phyloP scores from a whole-genome alignment of 2,888 invertebrate genomes.

The Microplitis deprimator region DNA sequence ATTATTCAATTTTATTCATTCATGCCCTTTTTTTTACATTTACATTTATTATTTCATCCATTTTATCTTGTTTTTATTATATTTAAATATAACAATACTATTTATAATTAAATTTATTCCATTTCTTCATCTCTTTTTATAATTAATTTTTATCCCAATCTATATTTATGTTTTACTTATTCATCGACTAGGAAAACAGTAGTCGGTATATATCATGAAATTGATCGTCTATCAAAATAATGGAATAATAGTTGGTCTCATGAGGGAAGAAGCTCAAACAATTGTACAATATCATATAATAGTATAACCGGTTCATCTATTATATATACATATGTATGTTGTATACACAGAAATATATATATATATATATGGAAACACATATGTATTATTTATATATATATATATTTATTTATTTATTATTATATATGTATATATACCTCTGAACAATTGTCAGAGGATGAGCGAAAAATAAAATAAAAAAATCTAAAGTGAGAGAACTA shows the following conservation, averaged over 20 bases:
- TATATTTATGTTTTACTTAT: neutral
- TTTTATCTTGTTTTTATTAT: conserved; percentile 3
- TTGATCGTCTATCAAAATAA: conserved; percentile 1
- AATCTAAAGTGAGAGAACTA: neutral
- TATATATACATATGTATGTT: neutral
- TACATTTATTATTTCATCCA: neutral
- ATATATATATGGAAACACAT: neutral
- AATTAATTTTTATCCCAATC: no score
- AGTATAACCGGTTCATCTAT: neutral
- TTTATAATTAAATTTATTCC: no score
- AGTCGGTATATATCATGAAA: neutral
- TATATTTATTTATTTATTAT: neutral
- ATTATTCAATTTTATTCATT: neutral
- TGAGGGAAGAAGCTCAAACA: neutral
- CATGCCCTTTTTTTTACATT: neutral
- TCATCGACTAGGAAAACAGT: neutral
- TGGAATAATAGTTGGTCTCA: neutral
- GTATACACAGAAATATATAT: neutral
- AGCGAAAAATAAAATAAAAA: neutral
- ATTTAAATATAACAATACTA: neutral
- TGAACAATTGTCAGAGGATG: neutral
- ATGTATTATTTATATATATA: neutral
- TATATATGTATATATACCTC: neutral
- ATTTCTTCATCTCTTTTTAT: no score
- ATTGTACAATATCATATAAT: neutral